Evolutionary conservation across 1,140 invertebrate genomes (phyloP).

Genomic region (Zeugodacus cucurbitae): DNA sequence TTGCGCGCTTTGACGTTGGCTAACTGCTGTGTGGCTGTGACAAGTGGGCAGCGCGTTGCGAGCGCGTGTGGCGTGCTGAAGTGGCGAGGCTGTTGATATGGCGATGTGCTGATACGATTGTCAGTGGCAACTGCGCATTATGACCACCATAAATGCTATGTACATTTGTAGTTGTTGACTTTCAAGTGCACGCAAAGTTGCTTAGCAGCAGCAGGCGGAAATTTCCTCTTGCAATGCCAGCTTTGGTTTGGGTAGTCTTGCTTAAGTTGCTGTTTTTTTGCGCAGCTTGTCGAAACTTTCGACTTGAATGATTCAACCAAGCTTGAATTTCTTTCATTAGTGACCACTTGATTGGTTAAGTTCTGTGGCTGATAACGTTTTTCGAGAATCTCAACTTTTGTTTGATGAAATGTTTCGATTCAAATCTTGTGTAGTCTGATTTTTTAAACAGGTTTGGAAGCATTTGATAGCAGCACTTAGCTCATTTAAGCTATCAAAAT

Average conservation of each 20-base stretch:
- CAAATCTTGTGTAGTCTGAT: too few relatives aligned
- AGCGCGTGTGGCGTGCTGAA: slow-evolving; percentile 1
- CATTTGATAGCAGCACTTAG: too few relatives aligned
- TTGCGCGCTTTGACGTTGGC: not conserved
- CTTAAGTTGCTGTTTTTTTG: not conserved
- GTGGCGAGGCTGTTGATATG: slow-evolving; percentile 7
- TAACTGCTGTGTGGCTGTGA: not conserved
- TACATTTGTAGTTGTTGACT: not conserved
- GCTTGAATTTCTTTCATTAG: not conserved
- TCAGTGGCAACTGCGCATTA: not conserved
- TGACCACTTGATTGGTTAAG: not conserved
- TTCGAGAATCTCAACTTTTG: not conserved
- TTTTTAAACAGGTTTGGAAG: too few relatives aligned
- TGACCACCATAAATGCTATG: not conserved
- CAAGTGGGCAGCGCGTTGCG: not conserved
- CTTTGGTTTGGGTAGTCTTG: not conserved
- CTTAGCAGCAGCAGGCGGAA: not conserved
- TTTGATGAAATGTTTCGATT: not conserved
- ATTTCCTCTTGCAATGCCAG: not conserved
- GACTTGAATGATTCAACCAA: not conserved
- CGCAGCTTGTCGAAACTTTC: not conserved
- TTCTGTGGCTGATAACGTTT: not conserved
- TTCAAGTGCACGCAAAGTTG: not conserved
- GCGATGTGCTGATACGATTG: slow-evolving; percentile 18
- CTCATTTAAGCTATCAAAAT: too few relatives aligned